Conservation (phyloP, 2,888 invertebrate genomes). For the Merodon equestris region DNA sequence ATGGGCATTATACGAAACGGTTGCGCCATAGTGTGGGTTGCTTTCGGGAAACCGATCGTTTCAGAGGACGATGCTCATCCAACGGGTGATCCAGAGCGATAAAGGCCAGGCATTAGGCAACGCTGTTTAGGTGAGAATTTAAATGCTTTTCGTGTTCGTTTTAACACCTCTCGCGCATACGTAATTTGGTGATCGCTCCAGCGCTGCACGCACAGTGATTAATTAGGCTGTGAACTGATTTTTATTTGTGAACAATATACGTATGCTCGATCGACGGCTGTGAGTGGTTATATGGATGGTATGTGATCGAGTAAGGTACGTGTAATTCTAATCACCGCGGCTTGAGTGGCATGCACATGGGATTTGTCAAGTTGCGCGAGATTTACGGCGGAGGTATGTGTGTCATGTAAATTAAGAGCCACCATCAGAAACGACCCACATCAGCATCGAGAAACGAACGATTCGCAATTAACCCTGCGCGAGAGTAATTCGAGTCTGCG, state of each 20-base stretch:
- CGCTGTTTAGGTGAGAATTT: slow-evolving; percentile 61
- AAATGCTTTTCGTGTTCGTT: slow-evolving; percentile 66
- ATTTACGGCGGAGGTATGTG: too few relatives aligned
- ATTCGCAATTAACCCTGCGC: slow-evolving; percentile 39
- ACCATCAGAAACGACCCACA: slow-evolving; percentile 1
- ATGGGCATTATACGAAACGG: slow-evolving; percentile 59
- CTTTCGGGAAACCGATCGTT: slow-evolving; percentile 52
- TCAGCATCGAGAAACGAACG: slow-evolving; percentile 5
- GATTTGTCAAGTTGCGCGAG: too few relatives aligned
- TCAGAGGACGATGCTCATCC: slow-evolving; percentile 44
- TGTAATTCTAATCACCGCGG: slow-evolving; percentile 35
- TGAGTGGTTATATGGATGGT: neutral
- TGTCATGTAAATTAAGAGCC: too few relatives aligned
- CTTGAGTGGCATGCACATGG: slow-evolving; percentile 47
- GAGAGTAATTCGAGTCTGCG: slow-evolving; percentile 29
- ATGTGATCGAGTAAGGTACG: slow-evolving; percentile 25
- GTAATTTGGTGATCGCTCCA: slow-evolving; percentile 55
- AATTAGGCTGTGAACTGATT: slow-evolving; percentile 52
- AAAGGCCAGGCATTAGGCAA: slow-evolving; percentile 19
- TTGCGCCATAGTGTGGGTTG: slow-evolving; percentile 38
- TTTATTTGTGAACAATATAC: slow-evolving; percentile 40
- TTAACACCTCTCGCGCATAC: slow-evolving; percentile 66
- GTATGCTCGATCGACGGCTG: slow-evolving; percentile 17
- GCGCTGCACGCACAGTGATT: slow-evolving; percentile 39
- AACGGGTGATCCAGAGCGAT: slow-evolving; percentile 4